These are phyloP conservation scores for Otocyon megalotis DNA, from an alignment of 2,113 vertebrate species.

Conservation along the genomic window DNA sequence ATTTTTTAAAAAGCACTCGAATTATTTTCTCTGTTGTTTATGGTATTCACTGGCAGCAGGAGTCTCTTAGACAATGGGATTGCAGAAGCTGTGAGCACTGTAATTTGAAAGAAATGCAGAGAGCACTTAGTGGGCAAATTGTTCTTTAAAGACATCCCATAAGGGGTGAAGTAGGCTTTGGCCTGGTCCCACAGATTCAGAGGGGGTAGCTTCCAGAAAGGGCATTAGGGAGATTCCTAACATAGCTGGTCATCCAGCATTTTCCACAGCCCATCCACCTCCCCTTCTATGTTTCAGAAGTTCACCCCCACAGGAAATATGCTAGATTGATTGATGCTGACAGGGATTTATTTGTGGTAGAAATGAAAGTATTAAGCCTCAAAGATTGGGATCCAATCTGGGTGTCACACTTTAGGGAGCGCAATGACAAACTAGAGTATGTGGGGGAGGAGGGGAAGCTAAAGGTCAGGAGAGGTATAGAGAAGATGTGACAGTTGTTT, in stretches of 20 bases:
- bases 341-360: constrained; percentile 67
- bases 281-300: constrained; percentile 30
- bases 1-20: constrained; percentile 40
- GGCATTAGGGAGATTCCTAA: background rate
- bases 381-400: constrained; percentile 62
- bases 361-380: constrained; percentile 74
- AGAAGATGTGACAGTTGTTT: background rate
- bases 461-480: background rate
- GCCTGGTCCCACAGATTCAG: background rate
- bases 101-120: background rate
- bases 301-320: constrained; percentile 52
- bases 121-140: background rate
- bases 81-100: background rate
- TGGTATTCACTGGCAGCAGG: background rate
- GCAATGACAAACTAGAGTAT: background rate
- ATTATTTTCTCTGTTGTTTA: constrained; percentile 44
- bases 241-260: background rate
- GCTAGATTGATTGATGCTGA: constrained; percentile 69
- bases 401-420: constrained; percentile 34
- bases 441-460: background rate
- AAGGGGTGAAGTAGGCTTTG: background rate
- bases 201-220: background rate
- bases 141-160: background rate
- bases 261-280: background rate
- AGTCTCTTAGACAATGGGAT: background rate